These are phyloP conservation scores for Tetraneura akinire DNA, from an alignment of 1,140 invertebrate species.

Conservation along the genomic window DNA sequence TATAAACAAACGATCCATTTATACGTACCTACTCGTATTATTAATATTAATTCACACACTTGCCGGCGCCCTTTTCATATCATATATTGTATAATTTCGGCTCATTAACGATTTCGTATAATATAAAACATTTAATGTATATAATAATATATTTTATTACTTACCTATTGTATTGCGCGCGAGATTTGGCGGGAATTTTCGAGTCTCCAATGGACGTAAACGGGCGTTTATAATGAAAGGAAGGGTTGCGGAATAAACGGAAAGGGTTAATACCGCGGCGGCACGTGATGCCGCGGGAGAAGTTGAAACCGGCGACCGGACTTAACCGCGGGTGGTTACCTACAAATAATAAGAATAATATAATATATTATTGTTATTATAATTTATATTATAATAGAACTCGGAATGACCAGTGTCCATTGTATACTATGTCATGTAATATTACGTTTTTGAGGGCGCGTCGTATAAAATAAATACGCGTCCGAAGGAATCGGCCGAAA, in stretches of 20 bases:
- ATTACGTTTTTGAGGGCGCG: no score
- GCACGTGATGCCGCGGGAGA: slow-evolving; percentile 18
- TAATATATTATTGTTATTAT: not conserved
- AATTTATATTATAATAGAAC: not conserved
- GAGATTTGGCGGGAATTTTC: no score
- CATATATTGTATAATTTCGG: slow-evolving; percentile 4
- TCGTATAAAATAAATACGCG: no score
- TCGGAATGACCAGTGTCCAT: slow-evolving; percentile 33
- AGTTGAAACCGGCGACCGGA: no score
- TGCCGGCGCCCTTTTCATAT: not conserved
- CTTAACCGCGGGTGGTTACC: no score
- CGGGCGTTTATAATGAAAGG: not conserved
- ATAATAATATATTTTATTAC: no score
- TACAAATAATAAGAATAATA: no score
- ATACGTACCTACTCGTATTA: no score
- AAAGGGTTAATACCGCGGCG: slow-evolving; percentile 23
- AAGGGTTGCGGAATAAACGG: not conserved
- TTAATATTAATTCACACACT: slow-evolving; percentile 32
- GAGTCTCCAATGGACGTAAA: not conserved
- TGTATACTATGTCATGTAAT: no score
- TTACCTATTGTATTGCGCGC: no score
- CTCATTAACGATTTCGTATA: slow-evolving; percentile 11
- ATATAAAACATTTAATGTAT: not conserved
- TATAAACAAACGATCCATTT: no score
- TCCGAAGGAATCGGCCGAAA: slow-evolving; percentile 21